Conservation (phyloP, 2,888 invertebrate species). For the Parelbella ahira region DNA sequence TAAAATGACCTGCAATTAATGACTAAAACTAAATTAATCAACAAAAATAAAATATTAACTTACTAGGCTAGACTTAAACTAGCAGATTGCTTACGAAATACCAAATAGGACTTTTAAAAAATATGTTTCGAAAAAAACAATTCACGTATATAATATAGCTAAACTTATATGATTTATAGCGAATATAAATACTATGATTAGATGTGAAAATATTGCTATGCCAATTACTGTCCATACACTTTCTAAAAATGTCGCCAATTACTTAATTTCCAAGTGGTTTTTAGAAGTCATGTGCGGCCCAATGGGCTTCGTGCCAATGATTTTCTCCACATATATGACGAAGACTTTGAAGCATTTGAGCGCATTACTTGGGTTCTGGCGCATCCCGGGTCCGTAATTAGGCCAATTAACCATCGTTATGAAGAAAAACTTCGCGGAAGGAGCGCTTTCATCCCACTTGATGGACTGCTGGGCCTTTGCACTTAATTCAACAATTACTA, state of each 20-base stretch:
- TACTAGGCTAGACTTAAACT: no score
- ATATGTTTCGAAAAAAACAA: no score
- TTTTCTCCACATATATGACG: constrained; percentile 22
- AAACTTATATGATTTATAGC: no score
- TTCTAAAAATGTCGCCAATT: constrained; percentile 10
- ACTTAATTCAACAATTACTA: constrained; percentile 16
- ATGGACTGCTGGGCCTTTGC: constrained; percentile 9
- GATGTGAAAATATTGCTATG: no score
- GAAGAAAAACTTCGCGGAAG: constrained; percentile 16
- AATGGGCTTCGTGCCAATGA: constrained; percentile 18
- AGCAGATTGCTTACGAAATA: no score
- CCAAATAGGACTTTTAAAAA: no score
- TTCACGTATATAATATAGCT: no score
- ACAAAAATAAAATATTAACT: no score
- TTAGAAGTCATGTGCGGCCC: constrained; percentile 14
- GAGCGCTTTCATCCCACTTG: constrained; percentile 17
- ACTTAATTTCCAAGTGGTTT: constrained; percentile 16
- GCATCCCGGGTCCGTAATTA: constrained; percentile 15
- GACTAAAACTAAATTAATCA: no score
- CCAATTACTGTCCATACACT: no score
- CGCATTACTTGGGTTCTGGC: constrained; percentile 13
- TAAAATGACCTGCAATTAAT: no score
- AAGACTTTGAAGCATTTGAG: constrained; percentile 10
- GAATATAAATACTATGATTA: no score
- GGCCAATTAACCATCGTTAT: constrained; percentile 23